Evolutionary conservation across 2,888 invertebrate species (phyloP), one percentile per base, ranked within the genome.

Genomic region (Andricus quercusramuli): DNA sequence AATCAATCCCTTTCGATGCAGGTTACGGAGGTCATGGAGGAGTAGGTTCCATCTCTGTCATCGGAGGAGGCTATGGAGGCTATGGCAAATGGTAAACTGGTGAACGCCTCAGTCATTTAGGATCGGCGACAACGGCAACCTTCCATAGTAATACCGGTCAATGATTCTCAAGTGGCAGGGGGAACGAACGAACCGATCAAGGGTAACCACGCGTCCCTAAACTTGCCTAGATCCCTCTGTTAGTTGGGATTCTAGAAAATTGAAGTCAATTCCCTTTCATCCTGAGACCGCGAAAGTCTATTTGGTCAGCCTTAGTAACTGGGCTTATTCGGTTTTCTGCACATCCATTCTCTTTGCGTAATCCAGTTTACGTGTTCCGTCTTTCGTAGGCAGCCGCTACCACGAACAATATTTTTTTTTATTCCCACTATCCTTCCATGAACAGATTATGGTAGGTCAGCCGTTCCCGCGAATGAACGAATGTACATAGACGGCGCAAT

Each of bases 401-500:
- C 86, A 86, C 84, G 79, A 83, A 84, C 83, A 83, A 82, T 86
- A 84, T 83, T 82, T 83, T 82, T 81, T 81, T 83, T 66, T 82
- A 81, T 82, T 83, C 80, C 78, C 85, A 83, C 83, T 83, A 83
- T 80, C 82, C 77, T 78, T 84, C 84, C 9, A 37, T 91, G 91
- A 92, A 90, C 91, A 90, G 91, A 91, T 91, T 91, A 90, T 92
- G 92, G 92, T 92, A 91, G 91, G 92, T 92, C 90, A 92, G 92
- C 91, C 91, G 90, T 91, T 90, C 89, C 89, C 90, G 90, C 90
- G 91, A 92, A 90, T 91, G 91, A 91, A 92, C 91, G 89, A 92
- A 92, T 92, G 92, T 92, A 92, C 90, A 92, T 92, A 92, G 92
- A 37, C 0, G 37, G 37, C 37, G 37, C 9, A 37, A 8, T 37